Conservation (phyloP, 2,888 invertebrate genomes). For the Aleiodes leptofemur region DNA sequence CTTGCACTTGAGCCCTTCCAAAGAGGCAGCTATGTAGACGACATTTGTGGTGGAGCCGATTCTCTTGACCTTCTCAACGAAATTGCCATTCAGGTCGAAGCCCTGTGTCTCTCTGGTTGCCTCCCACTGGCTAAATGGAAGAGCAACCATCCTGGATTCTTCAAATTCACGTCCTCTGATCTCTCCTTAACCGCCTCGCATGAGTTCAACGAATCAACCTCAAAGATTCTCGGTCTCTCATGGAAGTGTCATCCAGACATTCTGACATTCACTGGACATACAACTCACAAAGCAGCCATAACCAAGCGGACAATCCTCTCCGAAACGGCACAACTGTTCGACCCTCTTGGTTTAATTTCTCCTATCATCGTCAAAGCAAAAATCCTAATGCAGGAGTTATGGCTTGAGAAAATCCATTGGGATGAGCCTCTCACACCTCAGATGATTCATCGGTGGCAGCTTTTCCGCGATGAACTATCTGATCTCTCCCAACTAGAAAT, state of each 20-base stretch:
- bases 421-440: not conserved
- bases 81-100: not conserved
- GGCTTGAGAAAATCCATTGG: constrained; percentile 19
- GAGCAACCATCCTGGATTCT: not conserved
- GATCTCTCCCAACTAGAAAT: not conserved
- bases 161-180: not conserved
- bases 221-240: not conserved
- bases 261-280: not conserved
- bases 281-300: not conserved
- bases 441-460: not conserved
- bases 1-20: no score
- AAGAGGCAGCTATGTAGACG: no score
- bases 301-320: constrained; percentile 15
- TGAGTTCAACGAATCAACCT: not conserved
- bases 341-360: constrained; percentile 23
- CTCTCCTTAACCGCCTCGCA: not conserved
- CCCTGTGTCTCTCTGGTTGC: not conserved
- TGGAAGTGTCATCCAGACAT: not conserved
- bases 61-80: not conserved
- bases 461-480: not conserved
- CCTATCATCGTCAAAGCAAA: not conserved
- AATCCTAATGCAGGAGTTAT: constrained; percentile 25
- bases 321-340: constrained; percentile 2
- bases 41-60: not conserved
- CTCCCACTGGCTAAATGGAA: constrained; percentile 7